Percentiles rank a stretch among this genome's conserved stretches.
Evolutionary conservation across 2,113 vertebrate species (phyloP).

Genomic region (Gracilinanus agilis): DNA sequence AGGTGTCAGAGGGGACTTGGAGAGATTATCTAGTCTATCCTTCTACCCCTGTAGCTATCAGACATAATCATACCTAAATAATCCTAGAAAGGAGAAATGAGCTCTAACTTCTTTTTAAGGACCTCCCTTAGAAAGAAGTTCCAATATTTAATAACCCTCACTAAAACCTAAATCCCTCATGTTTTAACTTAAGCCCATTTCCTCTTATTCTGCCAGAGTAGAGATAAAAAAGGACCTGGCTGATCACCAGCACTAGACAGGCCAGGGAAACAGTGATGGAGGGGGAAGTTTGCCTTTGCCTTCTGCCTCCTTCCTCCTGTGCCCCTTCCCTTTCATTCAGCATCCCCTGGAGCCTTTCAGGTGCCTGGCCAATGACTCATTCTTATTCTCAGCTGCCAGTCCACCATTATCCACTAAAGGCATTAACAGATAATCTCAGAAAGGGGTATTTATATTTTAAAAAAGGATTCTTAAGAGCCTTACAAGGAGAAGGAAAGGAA

Average conservation of each 20-base stretch:
- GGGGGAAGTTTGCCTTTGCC: not conserved
- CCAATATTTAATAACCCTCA: not conserved
- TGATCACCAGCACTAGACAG: not conserved
- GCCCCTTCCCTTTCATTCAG: not conserved
- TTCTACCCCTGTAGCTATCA: not conserved
- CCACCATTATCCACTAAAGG: not conserved
- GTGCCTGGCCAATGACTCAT: not conserved
- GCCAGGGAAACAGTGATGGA: not conserved
- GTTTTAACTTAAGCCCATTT: not conserved
- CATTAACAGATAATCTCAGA: not conserved
- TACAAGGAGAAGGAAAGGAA: not conserved
- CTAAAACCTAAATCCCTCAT: not conserved
- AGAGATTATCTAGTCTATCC: not conserved
- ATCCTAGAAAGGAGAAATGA: not conserved
- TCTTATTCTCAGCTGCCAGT: not conserved
- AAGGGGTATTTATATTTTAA: slow-evolving; percentile 12
- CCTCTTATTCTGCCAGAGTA: not conserved
- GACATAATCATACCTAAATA: not conserved
- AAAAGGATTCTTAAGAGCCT: not conserved
- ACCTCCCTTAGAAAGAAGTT: not conserved
- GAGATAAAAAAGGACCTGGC: not conserved
- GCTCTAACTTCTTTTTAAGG: not conserved
- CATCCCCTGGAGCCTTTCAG: not conserved
- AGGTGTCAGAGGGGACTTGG: not conserved
- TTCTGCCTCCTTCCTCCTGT: not conserved